Evolutionary conservation across 2,888 invertebrate genomes (phyloP).

Genomic region (Pseudococcus longispinus): DNA sequence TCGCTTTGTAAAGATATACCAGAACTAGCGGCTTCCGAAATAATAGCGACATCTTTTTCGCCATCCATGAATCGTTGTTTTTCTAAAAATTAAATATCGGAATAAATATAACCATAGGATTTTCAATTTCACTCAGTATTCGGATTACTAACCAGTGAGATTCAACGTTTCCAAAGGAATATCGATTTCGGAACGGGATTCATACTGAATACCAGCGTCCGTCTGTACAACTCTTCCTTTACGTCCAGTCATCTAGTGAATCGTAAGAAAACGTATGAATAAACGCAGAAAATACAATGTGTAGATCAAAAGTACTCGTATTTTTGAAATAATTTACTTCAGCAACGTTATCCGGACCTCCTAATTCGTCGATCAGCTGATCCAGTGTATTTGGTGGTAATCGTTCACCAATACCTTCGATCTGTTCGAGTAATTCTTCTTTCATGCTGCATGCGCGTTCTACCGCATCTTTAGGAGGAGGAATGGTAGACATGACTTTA

Average conservation of each 20-base stretch:
- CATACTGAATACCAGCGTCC: constrained; percentile 91
- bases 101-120: not conserved
- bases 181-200: constrained; percentile 92
- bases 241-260: constrained; percentile 91
- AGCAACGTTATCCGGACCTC: constrained; percentile 96
- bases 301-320: not conserved
- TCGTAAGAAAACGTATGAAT: constrained; percentile 49
- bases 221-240: constrained; percentile 92
- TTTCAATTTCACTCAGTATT: constrained; percentile 81
- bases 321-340: constrained; percentile 68
- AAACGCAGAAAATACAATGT: not conserved
- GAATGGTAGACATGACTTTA: constrained; percentile 62
- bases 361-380: constrained; percentile 96
- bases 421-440: constrained; percentile 82
- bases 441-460: constrained; percentile 93
- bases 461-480: constrained; percentile 82
- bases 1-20: constrained; percentile 98
- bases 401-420: constrained; percentile 84
- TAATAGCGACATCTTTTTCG: constrained; percentile 97
- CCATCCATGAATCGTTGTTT: constrained; percentile 94
- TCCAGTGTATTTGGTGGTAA: constrained; percentile 97
- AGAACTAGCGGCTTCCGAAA: constrained; percentile 98
- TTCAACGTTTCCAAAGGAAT: constrained; percentile 97
- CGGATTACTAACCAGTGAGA: constrained; percentile 82
- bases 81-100: constrained; percentile 62